Percentiles rank a stretch among this genome's conserved stretches.
Conservation (phyloP, 2,113 vertebrate genomes). For the Chascanopsetta lugubris region DNA sequence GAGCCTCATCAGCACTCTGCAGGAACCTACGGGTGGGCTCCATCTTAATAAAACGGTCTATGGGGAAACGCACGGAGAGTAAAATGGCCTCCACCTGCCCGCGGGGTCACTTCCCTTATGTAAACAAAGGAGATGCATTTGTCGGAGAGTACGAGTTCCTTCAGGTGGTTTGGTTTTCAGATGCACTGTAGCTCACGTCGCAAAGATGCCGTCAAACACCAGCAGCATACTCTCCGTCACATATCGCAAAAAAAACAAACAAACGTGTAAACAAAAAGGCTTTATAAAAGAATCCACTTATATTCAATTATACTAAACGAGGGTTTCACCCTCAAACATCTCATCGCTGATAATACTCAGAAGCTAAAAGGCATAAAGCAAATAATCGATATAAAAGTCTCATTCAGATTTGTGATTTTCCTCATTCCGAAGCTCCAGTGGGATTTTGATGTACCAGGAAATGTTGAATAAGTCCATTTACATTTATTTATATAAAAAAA, state of each 20-base stretch:
- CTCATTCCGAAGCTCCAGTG: not conserved
- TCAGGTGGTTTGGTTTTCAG: slow-evolving; percentile 67
- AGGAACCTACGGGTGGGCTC: no score
- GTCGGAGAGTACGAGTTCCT: slow-evolving; percentile 25
- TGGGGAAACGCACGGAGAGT: slow-evolving; percentile 35
- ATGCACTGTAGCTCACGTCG: slow-evolving; percentile 51
- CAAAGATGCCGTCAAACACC: slow-evolving; percentile 25
- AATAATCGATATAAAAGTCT: slow-evolving; percentile 12
- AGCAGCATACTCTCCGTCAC: slow-evolving; percentile 50
- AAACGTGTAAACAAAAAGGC: slow-evolving; percentile 66
- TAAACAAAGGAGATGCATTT: slow-evolving; percentile 55
- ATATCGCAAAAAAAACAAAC: slow-evolving; percentile 32
- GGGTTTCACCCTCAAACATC: slow-evolving; percentile 31
- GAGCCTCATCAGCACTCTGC: no score
- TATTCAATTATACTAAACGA: slow-evolving; percentile 14
- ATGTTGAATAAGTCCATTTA: no score
- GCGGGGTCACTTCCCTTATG: slow-evolving; percentile 48
- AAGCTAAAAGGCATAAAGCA: slow-evolving; percentile 47
- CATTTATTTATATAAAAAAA: no score
- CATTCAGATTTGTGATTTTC: not conserved
- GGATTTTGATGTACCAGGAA: slow-evolving; percentile 41
- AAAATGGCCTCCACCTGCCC: slow-evolving; percentile 17
- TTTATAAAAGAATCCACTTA: slow-evolving; percentile 25
- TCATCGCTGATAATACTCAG: slow-evolving; percentile 25
- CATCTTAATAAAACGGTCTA: no score